These are phyloP conservation scores for Temnothorax ravouxi DNA, from an alignment of 2,888 invertebrate species.

Conservation along the genomic window DNA sequence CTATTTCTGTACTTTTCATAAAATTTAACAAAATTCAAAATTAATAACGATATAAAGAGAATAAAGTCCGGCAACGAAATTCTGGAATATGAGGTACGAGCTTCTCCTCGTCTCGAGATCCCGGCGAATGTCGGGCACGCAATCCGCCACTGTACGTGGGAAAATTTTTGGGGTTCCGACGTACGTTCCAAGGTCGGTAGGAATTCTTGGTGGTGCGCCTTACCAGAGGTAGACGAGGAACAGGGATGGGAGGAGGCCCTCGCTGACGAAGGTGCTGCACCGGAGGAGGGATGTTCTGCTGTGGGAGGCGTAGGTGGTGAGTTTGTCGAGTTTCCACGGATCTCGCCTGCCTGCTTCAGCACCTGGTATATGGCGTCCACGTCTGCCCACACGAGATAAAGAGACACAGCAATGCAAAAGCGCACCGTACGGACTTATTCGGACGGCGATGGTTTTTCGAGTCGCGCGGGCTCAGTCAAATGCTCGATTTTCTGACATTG, in stretches of 20 bases:
- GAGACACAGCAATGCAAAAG: slow-evolving; percentile 66
- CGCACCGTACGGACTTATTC: slow-evolving; percentile 16
- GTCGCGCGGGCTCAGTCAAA: slow-evolving; percentile 11
- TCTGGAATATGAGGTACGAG: neutral
- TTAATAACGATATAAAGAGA: neutral
- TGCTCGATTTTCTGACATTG: slow-evolving; percentile 21
- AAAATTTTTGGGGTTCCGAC: slow-evolving; percentile 52
- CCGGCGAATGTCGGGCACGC: neutral
- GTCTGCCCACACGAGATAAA: slow-evolving; percentile 86
- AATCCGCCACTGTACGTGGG: slow-evolving; percentile 27
- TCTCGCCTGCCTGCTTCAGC: slow-evolving; percentile 97
- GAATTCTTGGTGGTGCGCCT: slow-evolving; percentile 78
- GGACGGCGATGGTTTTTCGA: neutral
- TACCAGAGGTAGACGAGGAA: slow-evolving; percentile 86
- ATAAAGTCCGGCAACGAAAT: neutral
- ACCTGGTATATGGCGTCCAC: slow-evolving; percentile 98
- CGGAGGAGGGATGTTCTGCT: slow-evolving; percentile 83
- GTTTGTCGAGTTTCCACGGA: slow-evolving; percentile 87
- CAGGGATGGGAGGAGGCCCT: slow-evolving; percentile 86
- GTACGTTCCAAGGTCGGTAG: slow-evolving; percentile 70
- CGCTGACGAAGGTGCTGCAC: slow-evolving; percentile 83
- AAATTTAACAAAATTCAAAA: neutral
- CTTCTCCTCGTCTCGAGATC: neutral
- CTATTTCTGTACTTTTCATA: neutral
- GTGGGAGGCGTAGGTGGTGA: slow-evolving; percentile 86